Conservation (phyloP, 1,140 invertebrate genomes). For the Schlechtendalia chinensis region DNA sequence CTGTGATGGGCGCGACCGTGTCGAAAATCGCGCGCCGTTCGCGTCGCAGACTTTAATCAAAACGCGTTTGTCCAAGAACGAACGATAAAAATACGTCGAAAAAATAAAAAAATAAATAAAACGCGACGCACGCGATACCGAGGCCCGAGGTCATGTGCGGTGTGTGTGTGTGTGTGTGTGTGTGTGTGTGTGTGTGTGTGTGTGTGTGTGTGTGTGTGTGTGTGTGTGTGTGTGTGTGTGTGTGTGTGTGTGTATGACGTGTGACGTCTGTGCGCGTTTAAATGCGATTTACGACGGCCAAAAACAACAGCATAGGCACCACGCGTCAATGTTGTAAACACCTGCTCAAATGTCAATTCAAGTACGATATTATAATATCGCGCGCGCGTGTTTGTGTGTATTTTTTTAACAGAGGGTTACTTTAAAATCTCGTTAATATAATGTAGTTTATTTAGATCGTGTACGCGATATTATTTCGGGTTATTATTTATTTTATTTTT, state of each 20-base stretch:
- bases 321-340: neutral
- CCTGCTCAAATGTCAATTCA: constrained; percentile 31
- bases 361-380: neutral
- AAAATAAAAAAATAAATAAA: neutral
- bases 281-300: neutral
- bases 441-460: neutral
- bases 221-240: no score
- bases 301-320: constrained; percentile 8
- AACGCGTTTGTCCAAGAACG: neutral
- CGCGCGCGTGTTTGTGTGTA: neutral
- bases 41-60: constrained; percentile 7
- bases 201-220: no score
- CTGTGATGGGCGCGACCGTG: no score
- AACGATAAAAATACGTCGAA: neutral
- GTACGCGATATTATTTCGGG: no score
- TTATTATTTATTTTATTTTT: no score
- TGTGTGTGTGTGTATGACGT: no score
- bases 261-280: no score
- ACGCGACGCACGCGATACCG: neutral
- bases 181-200: no score
- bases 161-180: no score
- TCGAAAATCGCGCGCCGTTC: no score
- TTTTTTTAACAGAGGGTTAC: neutral
- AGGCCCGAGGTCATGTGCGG: constrained; percentile 15
- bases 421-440: neutral